Conservation (phyloP, 2,113 vertebrate species). For the Sigmodon hispidus region DNA sequence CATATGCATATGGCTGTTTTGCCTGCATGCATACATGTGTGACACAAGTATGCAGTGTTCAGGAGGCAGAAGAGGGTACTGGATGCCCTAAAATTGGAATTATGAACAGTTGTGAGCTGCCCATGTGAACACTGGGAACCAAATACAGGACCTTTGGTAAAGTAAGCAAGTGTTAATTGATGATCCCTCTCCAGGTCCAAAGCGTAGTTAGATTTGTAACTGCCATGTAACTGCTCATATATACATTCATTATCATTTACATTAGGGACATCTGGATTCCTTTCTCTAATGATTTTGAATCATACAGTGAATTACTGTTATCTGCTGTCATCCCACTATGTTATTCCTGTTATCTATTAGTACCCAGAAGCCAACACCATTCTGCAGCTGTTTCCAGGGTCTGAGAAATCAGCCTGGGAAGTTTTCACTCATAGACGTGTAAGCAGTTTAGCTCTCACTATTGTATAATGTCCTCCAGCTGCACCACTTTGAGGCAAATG, state of each 20-base stretch:
- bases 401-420: background rate
- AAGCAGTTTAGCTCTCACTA: background rate
- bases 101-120: background rate
- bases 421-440: background rate
- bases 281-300: background rate
- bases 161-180: background rate
- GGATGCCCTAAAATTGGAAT: background rate
- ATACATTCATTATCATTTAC: background rate
- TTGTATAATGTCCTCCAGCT: background rate
- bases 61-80: background rate
- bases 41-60: background rate
- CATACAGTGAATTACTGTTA: background rate
- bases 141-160: background rate
- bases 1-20: background rate
- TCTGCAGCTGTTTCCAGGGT: background rate
- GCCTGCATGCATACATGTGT: background rate
- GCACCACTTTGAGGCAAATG: background rate
- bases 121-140: background rate
- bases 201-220: background rate
- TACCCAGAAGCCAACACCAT: background rate
- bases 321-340: background rate
- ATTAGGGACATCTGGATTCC: background rate
- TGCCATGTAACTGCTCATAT: background rate
- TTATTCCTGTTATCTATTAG: background rate
- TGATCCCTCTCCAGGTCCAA: background rate